Evolutionary conservation across 2,113 vertebrate species (phyloP), one percentile per base, ranked within the genome.

Genomic region (Asarcornis scutulata): DNA sequence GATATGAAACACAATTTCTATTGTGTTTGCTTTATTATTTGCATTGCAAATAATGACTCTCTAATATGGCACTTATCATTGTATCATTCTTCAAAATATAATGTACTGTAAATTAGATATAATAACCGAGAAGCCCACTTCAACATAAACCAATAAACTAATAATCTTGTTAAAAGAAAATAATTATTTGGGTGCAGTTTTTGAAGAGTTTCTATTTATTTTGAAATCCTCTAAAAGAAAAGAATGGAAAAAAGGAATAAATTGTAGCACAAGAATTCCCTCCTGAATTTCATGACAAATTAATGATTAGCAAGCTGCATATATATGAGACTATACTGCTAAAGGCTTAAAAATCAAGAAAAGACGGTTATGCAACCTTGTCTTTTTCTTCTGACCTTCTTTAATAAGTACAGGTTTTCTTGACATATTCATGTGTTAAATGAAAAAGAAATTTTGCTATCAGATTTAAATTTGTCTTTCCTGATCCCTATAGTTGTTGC

Each of bases 161-260:
- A 96, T 94, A 96, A 90, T 62, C 73, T 93, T 84, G 55, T 90
- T 91, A 93, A 93, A 96, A 82, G 31, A 94, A 96, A 96, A 91
- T 95, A 90, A 96, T 93, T 97, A 88, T 52, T 93, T 92, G 67
- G 55, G 55, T 95, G 21, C 68, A 90, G 63, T 85, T 63, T 93
- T 94, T 96, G 93, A 93, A 95, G 26, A 91, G 3, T 31, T 75
- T 88, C 63, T 95, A 53, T 95, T 93, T 94, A 83, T 95, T 96
- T 78, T 95, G 2, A 91, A 93, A 82, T 82, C 26, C 7, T 94
- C 92, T 94, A 80, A 94, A 94, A 94, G 75, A 38, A 4, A 72
- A 91, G 48, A 79, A 50, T 34, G 88, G 68, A 80, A 93, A 93
- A 86, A 71, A 46, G 8, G 20, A 91, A 93, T 89, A 92, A 93